Conservation (phyloP, 2,888 invertebrate genomes). For the Celastrina argiolus region DNA sequence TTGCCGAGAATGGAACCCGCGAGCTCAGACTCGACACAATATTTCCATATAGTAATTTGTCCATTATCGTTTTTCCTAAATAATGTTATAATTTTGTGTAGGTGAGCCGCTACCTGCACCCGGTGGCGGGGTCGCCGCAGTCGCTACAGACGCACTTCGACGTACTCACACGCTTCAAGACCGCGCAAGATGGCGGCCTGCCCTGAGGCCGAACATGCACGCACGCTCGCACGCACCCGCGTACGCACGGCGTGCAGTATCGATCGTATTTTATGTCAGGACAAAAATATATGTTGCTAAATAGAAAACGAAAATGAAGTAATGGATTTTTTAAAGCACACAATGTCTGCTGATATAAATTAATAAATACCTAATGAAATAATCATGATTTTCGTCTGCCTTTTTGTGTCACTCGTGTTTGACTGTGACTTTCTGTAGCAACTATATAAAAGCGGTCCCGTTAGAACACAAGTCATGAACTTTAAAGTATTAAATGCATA, state of each 20-base stretch:
- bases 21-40: too few species aligned
- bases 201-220: slow-evolving; percentile 20
- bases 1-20: too few species aligned
- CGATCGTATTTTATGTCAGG: too few species aligned
- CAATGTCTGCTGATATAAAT: too few species aligned
- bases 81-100: not conserved
- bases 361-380: too few species aligned
- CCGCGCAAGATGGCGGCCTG: slow-evolving; percentile 38
- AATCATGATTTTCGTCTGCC: too few species aligned
- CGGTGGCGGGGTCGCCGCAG: slow-evolving; percentile 47
- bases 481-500: not conserved
- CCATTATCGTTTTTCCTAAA: not conserved
- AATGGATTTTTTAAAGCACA: not conserved
- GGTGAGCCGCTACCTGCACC: slow-evolving; percentile 40
- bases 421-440: too few species aligned
- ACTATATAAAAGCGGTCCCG: too few species aligned
- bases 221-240: not conserved
- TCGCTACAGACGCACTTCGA: slow-evolving; percentile 87
- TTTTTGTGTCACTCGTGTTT: too few species aligned
- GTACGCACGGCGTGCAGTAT: not conserved
- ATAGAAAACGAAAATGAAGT: not conserved
- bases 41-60: too few species aligned
- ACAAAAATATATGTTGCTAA: too few species aligned
- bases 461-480: too few species aligned
- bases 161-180: slow-evolving; percentile 80